Percentiles rank a stretch among this genome's conserved stretches.
Conservation (phyloP, 2,797 vertebrate species). For the Lepilemur septentrionalis region DNA sequence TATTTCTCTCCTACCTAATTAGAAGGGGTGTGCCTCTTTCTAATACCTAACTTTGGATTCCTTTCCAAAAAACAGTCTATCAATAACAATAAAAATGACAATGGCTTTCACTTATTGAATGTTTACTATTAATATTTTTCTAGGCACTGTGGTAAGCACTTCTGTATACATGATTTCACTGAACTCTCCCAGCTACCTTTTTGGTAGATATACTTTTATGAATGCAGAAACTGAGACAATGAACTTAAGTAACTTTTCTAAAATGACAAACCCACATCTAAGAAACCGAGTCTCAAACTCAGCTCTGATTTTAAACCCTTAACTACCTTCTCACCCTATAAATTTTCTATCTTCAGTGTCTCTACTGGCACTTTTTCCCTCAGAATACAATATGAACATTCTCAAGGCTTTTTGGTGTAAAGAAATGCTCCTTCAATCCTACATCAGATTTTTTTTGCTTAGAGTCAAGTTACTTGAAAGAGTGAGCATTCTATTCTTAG, state of each 20-base stretch:
- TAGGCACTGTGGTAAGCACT: not conserved
- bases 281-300: not conserved
- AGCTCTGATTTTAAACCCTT: not conserved
- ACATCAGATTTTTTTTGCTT: not conserved
- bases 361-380: not conserved
- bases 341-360: not conserved
- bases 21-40: not conserved
- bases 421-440: not conserved
- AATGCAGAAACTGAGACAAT: not conserved
- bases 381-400: not conserved
- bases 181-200: not conserved
- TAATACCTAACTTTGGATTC: not conserved
- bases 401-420: not conserved
- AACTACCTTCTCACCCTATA: not conserved
- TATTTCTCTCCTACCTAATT: not conserved
- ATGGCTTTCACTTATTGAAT: not conserved
- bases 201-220: not conserved
- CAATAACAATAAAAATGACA: not conserved
- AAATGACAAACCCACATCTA: not conserved
- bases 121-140: not conserved
- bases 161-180: not conserved
- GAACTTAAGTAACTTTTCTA: not conserved
- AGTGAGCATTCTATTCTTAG: not conserved
- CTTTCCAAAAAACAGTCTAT: conserved; percentile 13
- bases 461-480: not conserved